phyloP scores from a whole-genome alignment of 2,888 invertebrate genomes.

The Epinotia demarniana region DNA sequence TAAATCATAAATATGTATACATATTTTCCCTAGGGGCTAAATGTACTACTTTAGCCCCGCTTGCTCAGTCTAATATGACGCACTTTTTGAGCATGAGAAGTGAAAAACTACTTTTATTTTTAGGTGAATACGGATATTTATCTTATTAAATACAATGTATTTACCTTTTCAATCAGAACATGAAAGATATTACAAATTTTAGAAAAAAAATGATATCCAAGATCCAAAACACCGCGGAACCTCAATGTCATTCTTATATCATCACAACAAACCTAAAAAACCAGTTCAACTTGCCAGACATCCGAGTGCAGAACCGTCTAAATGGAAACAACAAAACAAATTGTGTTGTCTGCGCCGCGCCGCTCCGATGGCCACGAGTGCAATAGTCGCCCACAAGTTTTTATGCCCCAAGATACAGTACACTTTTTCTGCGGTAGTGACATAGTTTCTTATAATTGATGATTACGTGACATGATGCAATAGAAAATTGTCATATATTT shows the following conservation, averaged over 20 bases:
- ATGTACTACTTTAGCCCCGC: no score
- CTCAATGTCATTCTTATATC: slow-evolving; percentile 1
- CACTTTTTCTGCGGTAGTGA: slow-evolving; percentile 67
- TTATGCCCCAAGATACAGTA: slow-evolving; percentile 46
- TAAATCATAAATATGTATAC: no score
- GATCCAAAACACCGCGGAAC: neutral
- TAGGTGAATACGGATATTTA: neutral
- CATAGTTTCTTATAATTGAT: slow-evolving; percentile 69
- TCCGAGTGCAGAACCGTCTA: neutral
- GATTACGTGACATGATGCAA: slow-evolving; percentile 72
- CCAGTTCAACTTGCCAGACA: slow-evolving; percentile 4
- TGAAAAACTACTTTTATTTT: neutral
- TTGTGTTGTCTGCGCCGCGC: slow-evolving; percentile 35
- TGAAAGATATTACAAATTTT: no score
- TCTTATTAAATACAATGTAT: no score
- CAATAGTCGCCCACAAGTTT: slow-evolving; percentile 39
- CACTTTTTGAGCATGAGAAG: no score
- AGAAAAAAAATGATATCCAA: neutral
- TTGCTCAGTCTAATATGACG: no score
- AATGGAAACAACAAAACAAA: slow-evolving; percentile 40
- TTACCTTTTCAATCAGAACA: no score
- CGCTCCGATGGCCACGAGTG: slow-evolving; percentile 37
- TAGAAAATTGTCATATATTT: slow-evolving; percentile 56
- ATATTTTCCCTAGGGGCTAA: no score
- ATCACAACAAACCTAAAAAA: slow-evolving; percentile 29